These are phyloP conservation scores for Amazona ochrocephala DNA, from an alignment of 2,797 vertebrate species.

Conservation along the genomic window DNA sequence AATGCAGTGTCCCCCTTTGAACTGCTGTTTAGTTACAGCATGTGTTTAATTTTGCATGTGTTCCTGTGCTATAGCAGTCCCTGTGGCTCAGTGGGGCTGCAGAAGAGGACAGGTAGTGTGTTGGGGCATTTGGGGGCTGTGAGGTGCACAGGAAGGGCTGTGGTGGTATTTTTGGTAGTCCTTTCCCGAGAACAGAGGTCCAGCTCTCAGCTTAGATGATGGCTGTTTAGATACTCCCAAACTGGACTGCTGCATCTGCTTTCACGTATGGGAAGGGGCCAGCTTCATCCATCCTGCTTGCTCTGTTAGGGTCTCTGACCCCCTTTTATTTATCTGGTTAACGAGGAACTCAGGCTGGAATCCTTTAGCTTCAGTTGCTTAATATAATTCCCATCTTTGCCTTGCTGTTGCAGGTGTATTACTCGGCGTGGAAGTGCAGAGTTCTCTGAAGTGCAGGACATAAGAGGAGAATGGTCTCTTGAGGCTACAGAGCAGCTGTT, in stretches of 20 bases:
- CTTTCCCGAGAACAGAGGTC: not conserved
- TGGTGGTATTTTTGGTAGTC: not conserved
- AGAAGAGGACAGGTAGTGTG: not conserved
- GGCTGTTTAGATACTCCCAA: not conserved
- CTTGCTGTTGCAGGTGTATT: not conserved
- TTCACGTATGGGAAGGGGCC: not conserved
- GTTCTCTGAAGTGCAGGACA: not conserved
- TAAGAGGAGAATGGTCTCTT: not conserved
- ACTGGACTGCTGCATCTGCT: not conserved
- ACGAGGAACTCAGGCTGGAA: not conserved
- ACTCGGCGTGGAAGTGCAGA: not conserved
- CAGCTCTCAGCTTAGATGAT: not conserved
- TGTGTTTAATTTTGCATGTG: not conserved
- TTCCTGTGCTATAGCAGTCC: not conserved
- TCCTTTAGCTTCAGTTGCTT: not conserved
- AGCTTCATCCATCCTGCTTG: not conserved
- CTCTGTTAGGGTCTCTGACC: not conserved
- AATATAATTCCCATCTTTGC: not conserved
- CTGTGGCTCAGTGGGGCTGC: not conserved
- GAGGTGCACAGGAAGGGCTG: not conserved
- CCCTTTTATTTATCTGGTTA: not conserved
- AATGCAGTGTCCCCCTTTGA: not conserved
- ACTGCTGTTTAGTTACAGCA: not conserved
- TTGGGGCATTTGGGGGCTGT: not conserved
- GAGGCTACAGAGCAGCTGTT: not conserved